A percentile compares a stretch with the other conserved stretches of the same genome.
Evolutionary conservation across 2,888 invertebrate species (phyloP).

Genomic region (Monoplex corrugatus): DNA sequence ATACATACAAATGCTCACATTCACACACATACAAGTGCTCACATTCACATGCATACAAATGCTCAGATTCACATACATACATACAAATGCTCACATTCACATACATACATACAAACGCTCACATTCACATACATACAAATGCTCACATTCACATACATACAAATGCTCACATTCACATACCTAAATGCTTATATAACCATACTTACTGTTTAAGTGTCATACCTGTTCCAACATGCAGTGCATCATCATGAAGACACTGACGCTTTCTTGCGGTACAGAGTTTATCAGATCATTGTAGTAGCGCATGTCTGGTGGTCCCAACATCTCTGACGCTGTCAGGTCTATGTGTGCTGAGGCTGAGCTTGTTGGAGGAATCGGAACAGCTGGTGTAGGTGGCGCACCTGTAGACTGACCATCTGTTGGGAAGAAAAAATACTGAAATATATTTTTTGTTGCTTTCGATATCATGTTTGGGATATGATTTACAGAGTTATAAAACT

Average conservation of each 20-base stretch:
- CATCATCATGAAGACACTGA: conserved; percentile 78
- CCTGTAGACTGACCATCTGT: conserved; percentile 37
- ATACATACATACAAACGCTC: background rate
- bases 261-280: conserved; percentile 79
- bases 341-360: background rate
- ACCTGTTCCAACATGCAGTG: conserved; percentile 81
- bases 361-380: conserved; percentile 24
- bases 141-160: background rate
- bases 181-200: background rate
- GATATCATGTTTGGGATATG: no score
- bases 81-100: background rate
- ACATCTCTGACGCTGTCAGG: background rate
- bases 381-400: conserved; percentile 36
- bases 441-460: no score
- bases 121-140: background rate
- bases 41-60: background rate
- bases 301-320: conserved; percentile 72
- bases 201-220: background rate
- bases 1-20: no score
- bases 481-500: no score
- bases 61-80: background rate
- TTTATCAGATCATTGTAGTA: conserved; percentile 81
- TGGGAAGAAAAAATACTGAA: background rate
- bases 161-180: background rate
- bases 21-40: background rate